Evolutionary conservation across 2,113 vertebrate species (phyloP).

Genomic region (Prionailurus bengalensis): DNA sequence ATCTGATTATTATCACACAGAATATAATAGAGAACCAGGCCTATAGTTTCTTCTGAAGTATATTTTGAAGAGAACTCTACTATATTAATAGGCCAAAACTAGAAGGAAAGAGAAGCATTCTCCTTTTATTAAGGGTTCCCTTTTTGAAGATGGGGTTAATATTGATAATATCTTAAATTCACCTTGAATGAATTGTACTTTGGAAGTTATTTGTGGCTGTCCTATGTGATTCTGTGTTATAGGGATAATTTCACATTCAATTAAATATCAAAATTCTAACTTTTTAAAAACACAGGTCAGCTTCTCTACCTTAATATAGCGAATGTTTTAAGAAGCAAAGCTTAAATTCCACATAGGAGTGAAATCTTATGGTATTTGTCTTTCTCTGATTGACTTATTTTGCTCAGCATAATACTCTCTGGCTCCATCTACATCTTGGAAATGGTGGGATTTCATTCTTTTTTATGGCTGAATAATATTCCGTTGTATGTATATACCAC

Average conservation of each 20-base stretch:
- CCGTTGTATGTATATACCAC: not conserved
- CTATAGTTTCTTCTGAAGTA: not conserved
- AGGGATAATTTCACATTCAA: slow-evolving; percentile 34
- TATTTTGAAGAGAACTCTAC: not conserved
- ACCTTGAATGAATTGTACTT: not conserved
- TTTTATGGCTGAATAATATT: not conserved
- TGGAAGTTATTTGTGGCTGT: not conserved
- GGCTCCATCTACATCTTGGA: not conserved
- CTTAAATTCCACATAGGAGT: not conserved
- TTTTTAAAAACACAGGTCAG: not conserved
- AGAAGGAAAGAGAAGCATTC: not conserved
- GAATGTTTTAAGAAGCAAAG: not conserved
- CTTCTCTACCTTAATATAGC: not conserved
- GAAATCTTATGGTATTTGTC: not conserved
- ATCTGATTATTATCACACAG: not conserved
- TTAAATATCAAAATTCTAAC: slow-evolving; percentile 30
- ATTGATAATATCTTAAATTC: not conserved
- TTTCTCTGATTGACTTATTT: not conserved
- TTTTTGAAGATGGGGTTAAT: slow-evolving; percentile 15
- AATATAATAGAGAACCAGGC: not conserved
- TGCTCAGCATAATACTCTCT: not conserved
- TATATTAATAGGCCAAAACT: not conserved
- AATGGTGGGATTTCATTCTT: not conserved
- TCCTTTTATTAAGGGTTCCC: not conserved
- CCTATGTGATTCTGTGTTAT: not conserved